These are phyloP conservation scores for Choloepus hoffmanni DNA, from an alignment of 2,113 vertebrate genomes.

Conservation along the genomic window DNA sequence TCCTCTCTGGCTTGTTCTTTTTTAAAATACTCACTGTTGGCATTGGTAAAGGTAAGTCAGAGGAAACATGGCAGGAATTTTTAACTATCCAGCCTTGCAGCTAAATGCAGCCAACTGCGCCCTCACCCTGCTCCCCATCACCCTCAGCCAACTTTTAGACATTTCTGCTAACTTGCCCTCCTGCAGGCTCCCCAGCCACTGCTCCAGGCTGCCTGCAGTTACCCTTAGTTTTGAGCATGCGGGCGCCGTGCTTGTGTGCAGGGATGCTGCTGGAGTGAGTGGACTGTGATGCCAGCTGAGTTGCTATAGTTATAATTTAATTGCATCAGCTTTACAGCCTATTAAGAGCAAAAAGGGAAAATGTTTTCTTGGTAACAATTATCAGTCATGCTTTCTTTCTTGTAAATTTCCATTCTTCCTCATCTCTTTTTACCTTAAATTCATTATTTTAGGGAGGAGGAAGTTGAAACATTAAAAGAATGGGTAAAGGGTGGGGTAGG, in stretches of 20 bases:
- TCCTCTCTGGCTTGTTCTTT: background rate
- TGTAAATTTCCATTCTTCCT: slow-evolving; percentile 79
- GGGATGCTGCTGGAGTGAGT: slow-evolving; percentile 15
- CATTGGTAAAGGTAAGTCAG: background rate
- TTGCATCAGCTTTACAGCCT: slow-evolving; percentile 76
- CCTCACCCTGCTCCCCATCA: background rate
- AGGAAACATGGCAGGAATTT: background rate
- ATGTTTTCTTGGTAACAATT: slow-evolving; percentile 78
- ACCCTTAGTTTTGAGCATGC: background rate
- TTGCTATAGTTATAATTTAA: slow-evolving; percentile 83
- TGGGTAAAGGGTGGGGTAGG: slow-evolving; percentile 63
- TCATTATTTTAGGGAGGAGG: slow-evolving; percentile 75
- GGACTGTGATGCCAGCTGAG: slow-evolving; percentile 62
- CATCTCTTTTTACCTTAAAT: slow-evolving; percentile 70
- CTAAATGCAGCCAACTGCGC: background rate
- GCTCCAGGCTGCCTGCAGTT: slow-evolving; percentile 11
- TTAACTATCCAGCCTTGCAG: background rate
- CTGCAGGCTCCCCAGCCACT: background rate
- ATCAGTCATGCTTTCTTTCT: slow-evolving; percentile 72
- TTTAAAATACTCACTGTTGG: background rate
- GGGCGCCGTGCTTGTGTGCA: slow-evolving; percentile 15
- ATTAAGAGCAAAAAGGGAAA: slow-evolving; percentile 78
- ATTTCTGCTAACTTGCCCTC: background rate
- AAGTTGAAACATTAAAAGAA: slow-evolving; percentile 66
- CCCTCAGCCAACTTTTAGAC: background rate